Conservation (phyloP, 2,113 vertebrate species). For the Salvelinus fontinalis region DNA sequence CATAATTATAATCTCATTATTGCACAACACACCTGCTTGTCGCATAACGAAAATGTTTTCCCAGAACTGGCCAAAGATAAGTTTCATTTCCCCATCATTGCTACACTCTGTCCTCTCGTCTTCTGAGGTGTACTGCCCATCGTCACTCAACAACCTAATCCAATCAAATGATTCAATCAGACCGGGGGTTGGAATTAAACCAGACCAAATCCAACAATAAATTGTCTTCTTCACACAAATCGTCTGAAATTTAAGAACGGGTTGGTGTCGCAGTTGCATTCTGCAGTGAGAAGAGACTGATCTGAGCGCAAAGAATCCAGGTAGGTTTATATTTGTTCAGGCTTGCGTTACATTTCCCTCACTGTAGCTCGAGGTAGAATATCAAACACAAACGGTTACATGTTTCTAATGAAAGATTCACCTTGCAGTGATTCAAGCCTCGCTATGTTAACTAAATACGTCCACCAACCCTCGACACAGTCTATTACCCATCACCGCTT, state of each 20-base stretch:
- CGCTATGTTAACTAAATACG: no score
- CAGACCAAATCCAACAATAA: not conserved
- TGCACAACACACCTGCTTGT: no score
- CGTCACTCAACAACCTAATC: slow-evolving; percentile 19
- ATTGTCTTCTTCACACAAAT: not conserved
- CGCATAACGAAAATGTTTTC: not conserved
- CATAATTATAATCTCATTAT: no score
- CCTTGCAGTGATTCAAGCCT: no score
- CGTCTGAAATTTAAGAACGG: not conserved
- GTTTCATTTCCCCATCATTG: slow-evolving; percentile 12
- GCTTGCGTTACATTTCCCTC: no score
- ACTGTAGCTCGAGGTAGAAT: no score
- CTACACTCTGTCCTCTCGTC: accelerated
- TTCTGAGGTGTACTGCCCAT: accelerated
- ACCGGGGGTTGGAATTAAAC: slow-evolving; percentile 3
- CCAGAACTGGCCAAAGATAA: not conserved
- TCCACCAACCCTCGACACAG: no score
- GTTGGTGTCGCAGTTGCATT: not conserved
- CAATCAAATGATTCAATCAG: slow-evolving; percentile 25
- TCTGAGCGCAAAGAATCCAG: not conserved
- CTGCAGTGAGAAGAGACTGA: not conserved
- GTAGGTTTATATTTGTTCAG: not conserved
- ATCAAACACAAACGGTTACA: no score
- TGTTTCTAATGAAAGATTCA: no score
- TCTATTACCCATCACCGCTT: not conserved